Evolutionary conservation across 2,888 invertebrate species (phyloP), one percentile per base, ranked within the genome.

Genomic region (Loripinus fragilis): DNA sequence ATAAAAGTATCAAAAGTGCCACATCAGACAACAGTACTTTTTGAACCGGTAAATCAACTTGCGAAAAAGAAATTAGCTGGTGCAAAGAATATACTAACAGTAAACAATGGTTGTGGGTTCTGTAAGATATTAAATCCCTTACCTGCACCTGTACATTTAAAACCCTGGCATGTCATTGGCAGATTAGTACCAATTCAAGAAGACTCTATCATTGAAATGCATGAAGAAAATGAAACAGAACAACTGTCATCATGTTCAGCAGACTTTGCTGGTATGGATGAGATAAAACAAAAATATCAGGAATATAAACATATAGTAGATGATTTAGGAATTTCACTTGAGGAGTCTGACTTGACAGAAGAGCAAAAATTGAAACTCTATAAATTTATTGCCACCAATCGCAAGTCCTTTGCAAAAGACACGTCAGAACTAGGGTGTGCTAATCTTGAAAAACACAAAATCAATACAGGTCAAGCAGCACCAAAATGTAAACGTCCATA

Each of bases 321-420:
- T 20, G 38, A 71, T 25, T 25, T 71, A 38, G 71, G 25, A 20
- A 60, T 71, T n/a, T 25, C 71, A 30, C 30, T 71, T 2, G 71
- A 30, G n/a, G n/a, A 30, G 25, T 60, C 17, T 23, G 28, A 20
- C 2, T 50, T 71, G 17, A 25, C 60, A n/a, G 41, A 71, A 28
- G 23, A 28, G 20, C 42, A 72, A 12, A 72, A 72, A 48, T n/a
- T 8, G 1, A 41, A 42, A 72, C 23, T 72, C 12, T 17, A 42
- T 15, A 23, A 33, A 10, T 74, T 80, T 45, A 15, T 76, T 17
- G 50, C 52, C 33, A 52, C 60, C 60, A 69, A 80, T 41, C 52
- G 50, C 20, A 23, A 67, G 28, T 52, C 38, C 45, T 80, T 80
- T 64, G 76, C 80, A 12, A 80, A 64, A 60, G 64, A 55, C 30